Base-by-base conservation (phyloP, 1,140 invertebrate genomes). In the Triops longicaudatus region DNA sequence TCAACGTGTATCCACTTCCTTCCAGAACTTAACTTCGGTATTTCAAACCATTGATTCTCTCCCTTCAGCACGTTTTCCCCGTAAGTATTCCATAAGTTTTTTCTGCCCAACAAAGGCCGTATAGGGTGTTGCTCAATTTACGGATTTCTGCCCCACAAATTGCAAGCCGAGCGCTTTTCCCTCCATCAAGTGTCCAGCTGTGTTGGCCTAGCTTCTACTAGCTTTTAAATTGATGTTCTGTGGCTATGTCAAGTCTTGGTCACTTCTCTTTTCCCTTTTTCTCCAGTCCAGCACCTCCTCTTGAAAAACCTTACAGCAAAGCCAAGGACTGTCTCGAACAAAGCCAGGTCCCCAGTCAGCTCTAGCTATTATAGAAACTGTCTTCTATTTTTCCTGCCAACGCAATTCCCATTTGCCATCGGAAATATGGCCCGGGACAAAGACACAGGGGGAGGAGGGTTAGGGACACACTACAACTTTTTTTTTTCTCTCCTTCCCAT, bases 351-450 rank as follows among this genome's bases (percentile, higher is more conserved):
- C 50, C 50, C 50, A 63, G 50, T 63, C 50, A 63, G 50, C 50
- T 63, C 50, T 63, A 14, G 50, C 50, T 63, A 63, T 63, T 63
- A 63, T 63, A 22, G 50, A 63, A 63, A 22, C 50, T 63, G 50
- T 63, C 50, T 63, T 63, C 50, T 63, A 63, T 63, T 63, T 63
- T 63, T 63, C 50, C 50, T 63, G 50, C 50, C 50, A 63, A 63
- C 50, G 50, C 50, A 63, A 63, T 63, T 63, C 50, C 50, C 50
- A 63, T 63, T 63, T 63, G n/a, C 50, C 50, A 63, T 63, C n/a
- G 50, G 50, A 14, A 63, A 63, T 63, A 63, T 63, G 50, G 50
- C 22, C 22, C 22, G 31, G 50, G 50, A 63, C 50, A 63, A 63
- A 63, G 50, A 63, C 50, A 63, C 50, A 14, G 22, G 22, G 50